A percentile compares a stretch with the other conserved stretches of the same genome.
These are phyloP conservation scores for Phragmatobia fuliginosa DNA, from an alignment of 2,888 invertebrate species.

Conservation along the genomic window DNA sequence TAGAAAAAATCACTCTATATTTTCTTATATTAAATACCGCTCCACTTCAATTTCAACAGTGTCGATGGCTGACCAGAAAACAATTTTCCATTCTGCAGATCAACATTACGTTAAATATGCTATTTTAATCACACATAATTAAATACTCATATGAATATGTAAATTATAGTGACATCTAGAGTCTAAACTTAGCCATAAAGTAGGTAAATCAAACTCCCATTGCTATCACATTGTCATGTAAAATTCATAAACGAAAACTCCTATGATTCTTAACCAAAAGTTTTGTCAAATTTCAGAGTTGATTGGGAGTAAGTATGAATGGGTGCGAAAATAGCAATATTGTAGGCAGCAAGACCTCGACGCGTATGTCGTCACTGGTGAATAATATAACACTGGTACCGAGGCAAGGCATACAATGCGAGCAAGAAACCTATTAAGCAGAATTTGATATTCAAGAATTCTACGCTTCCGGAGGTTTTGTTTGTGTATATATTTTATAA, in stretches of 20 bases:
- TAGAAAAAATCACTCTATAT: not conserved
- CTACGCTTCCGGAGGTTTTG: not conserved
- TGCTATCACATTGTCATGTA: no score
- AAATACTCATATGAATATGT: not conserved
- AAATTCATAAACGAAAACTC: not conserved
- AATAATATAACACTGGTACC: not conserved
- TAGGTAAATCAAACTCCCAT: no score
- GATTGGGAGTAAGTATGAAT: not conserved
- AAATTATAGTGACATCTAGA: no score
- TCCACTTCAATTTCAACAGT: not conserved
- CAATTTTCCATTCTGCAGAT: not conserved
- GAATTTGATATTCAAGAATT: not conserved
- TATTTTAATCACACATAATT: not conserved
- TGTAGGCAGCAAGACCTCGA: not conserved
- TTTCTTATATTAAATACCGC: not conserved
- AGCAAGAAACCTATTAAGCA: not conserved
- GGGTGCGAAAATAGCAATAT: not conserved
- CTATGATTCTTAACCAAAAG: not conserved
- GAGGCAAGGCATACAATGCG: slow-evolving; percentile 1
- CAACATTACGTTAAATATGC: not conserved
- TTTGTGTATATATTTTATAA: not conserved
- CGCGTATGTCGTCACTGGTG: not conserved
- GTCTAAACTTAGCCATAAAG: no score
- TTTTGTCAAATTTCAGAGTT: not conserved
- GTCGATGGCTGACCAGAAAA: not conserved